Evolutionary conservation across 2,888 invertebrate genomes (phyloP), one percentile per base, ranked within the genome.

Genomic region (Macrosiphum euphorbiae): DNA sequence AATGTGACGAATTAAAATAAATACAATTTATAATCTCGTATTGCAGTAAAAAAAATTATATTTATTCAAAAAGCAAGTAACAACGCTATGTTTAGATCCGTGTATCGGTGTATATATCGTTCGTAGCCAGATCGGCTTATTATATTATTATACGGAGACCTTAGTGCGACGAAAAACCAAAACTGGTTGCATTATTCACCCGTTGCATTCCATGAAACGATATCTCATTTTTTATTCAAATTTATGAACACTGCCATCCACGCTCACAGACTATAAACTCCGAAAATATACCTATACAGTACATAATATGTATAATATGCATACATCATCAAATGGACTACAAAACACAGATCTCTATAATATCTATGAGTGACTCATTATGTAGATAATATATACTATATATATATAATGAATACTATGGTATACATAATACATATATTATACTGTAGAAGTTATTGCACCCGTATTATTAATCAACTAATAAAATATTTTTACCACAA

Each of bases 201-300:
- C 84, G 35, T 89, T 88, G 88, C 92, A 92, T 93, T 93, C 92
- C 92, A 61, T 50, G 90, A 90, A 88, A 90, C 89, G 93, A 94
- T 90, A 90, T 94, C 90, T 90, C 93, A 94, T 94, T 90, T 94
- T 93, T 94, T 94, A 94, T 94, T 94, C 50, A 94, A 90, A 94
- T 94, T 94, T 90, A 94, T 90, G 90, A 50, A 90, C 61, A 58
- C 84, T 11, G 47, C 90, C 85, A 20, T 44, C 55, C 26, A 20
- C 28, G 50, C 50, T 47, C 61, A 90, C 55, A 44, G 7, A 26
- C 86, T 86, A 86, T 86, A 50, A 78, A 78, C 35, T 78, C 35
- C 35, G 7, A 78, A 78, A 78, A 78, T n/a, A n/a, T 67, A 67
- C n/a, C 67, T 44, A 85, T 44, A 44, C 10, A 85, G 20, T 85